phyloP scores from a whole-genome alignment of 1,140 invertebrate species.

The Brachionus angularis region DNA sequence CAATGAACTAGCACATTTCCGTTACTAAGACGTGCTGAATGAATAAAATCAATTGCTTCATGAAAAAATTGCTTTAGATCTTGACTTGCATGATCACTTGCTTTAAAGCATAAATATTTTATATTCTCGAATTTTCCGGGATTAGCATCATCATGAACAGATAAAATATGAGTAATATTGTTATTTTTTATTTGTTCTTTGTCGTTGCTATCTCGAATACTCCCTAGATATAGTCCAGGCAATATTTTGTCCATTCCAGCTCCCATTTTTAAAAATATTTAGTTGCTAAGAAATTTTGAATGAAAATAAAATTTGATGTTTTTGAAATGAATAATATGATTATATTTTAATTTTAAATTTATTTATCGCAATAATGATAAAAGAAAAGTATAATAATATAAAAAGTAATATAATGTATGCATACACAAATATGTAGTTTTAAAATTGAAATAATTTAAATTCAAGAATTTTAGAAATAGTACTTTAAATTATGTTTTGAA shows the following conservation, averaged over 20 bases:
- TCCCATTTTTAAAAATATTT: no score
- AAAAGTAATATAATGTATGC: no score
- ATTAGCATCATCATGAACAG: conserved; percentile 86
- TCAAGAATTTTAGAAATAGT: background rate
- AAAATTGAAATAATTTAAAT: no score
- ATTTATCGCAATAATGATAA: no score
- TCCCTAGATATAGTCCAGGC: conserved; percentile 60
- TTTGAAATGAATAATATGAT: no score
- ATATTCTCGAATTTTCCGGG: conserved; percentile 65
- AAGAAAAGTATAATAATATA: no score
- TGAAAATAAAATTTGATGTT: background rate
- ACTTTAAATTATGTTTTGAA: background rate
- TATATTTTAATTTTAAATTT: no score
- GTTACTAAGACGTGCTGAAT: conserved; percentile 76
- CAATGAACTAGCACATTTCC: conserved; percentile 92
- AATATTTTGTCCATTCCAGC: conserved; percentile 35
- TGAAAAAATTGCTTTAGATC: conserved; percentile 87
- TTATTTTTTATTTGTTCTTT: conserved; percentile 75
- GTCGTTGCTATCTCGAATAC: conserved; percentile 81
- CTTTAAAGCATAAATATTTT: conserved; percentile 86
- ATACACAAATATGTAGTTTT: no score
- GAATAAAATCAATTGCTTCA: conserved; percentile 90
- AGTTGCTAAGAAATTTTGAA: no score
- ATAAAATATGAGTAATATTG: conserved; percentile 88
- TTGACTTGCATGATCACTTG: conserved; percentile 84